phyloP scores from a whole-genome alignment of 2,797 vertebrate genomes.

The Anomalospiza imberbis region DNA sequence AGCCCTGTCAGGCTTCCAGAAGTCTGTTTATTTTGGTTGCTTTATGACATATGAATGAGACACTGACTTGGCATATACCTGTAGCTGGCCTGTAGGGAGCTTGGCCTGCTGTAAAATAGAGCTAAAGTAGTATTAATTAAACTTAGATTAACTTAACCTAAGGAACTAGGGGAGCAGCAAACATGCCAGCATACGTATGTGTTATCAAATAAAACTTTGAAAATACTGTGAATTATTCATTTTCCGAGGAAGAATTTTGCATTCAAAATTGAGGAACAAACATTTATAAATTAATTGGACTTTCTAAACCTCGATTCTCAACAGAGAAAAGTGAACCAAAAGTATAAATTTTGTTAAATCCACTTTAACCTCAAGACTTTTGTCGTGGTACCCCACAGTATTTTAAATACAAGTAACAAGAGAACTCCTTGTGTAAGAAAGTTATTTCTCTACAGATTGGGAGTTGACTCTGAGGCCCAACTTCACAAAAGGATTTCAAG shows the following conservation, averaged over 20 bases:
- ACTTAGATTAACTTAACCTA: neutral
- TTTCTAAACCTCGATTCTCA: neutral
- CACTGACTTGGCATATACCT: neutral
- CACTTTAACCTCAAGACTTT: neutral
- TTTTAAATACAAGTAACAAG: neutral
- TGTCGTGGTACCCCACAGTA: neutral
- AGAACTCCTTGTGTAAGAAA: neutral
- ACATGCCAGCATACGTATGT: neutral
- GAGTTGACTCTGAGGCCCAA: neutral
- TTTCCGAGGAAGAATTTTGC: neutral
- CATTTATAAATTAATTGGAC: neutral
- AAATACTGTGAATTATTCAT: neutral
- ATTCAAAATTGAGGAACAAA: neutral
- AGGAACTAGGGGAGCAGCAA: neutral
- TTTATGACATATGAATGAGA: neutral
- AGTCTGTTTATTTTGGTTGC: neutral
- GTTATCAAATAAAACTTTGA: neutral
- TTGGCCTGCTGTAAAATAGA: neutral
- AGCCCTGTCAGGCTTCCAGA: neutral
- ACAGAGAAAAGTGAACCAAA: neutral
- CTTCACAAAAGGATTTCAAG: constrained; percentile 47
- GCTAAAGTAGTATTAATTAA: neutral
- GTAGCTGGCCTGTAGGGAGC: neutral
- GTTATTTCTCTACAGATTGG: neutral
- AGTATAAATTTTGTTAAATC: neutral